These are phyloP conservation scores for Heterodera schachtii DNA, from an alignment of 1,140 invertebrate species.

Conservation along the genomic window DNA sequence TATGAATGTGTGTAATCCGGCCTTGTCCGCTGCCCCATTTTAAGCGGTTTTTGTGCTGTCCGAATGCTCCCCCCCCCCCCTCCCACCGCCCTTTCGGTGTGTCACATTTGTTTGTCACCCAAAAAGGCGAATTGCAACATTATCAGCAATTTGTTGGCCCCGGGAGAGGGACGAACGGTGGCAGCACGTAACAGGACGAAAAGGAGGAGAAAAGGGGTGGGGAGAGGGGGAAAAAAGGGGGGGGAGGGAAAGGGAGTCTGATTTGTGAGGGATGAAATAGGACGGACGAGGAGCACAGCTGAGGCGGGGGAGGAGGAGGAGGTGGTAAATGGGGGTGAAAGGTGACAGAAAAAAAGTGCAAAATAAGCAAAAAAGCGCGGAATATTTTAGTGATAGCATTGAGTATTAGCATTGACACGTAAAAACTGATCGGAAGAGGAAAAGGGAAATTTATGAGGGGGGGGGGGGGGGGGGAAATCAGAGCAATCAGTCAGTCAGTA, in stretches of 20 bases:
- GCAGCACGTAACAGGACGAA: slow-evolving; percentile 5
- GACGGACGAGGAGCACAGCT: background rate
- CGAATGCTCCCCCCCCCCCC: background rate
- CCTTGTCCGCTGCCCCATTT: background rate
- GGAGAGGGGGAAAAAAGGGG: background rate
- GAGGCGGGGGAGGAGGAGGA: too few species aligned
- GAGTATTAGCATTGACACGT: background rate
- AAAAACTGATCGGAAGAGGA: too few species aligned
- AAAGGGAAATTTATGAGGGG: too few species aligned
- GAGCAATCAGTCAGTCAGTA: too few species aligned
- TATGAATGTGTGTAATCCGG: background rate
- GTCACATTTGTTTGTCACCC: slow-evolving; percentile 1
- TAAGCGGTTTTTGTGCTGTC: background rate
- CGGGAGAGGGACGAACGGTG: background rate
- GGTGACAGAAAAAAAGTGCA: slow-evolving; percentile 1
- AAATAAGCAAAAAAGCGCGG: background rate
- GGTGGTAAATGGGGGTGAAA: background rate
- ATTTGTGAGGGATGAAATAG: background rate
- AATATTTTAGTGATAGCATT: background rate
- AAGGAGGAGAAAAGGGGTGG: background rate
- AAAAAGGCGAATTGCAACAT: background rate
- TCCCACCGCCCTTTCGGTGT: background rate
- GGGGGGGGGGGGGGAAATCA: too few species aligned
- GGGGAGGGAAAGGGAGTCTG: slow-evolving; percentile 1
- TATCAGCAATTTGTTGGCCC: slow-evolving; percentile 5